These are phyloP conservation scores for Zosterops japonicus DNA, from an alignment of 2,113 vertebrate species.

Conservation along the genomic window DNA sequence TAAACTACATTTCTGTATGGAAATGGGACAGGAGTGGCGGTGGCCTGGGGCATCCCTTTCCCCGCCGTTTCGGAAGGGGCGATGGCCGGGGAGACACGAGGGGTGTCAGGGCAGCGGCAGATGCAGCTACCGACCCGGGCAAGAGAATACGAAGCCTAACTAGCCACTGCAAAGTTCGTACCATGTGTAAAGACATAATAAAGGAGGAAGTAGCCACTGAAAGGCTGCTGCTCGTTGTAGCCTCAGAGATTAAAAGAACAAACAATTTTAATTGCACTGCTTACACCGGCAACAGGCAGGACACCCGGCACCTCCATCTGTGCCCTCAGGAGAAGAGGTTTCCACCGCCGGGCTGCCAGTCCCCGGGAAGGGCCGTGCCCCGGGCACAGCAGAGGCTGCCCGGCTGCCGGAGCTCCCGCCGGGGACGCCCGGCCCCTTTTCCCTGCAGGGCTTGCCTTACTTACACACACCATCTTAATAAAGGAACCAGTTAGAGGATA, in stretches of 20 bases:
- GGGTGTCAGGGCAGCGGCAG: not conserved
- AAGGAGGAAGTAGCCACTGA: not conserved
- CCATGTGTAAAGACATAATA: not conserved
- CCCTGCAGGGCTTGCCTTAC: not conserved
- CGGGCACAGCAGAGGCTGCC: not conserved
- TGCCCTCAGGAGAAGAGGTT: not conserved
- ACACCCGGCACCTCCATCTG: not conserved
- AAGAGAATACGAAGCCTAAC: not conserved
- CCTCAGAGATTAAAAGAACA: not conserved
- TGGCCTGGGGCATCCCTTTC: not conserved
- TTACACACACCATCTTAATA: not conserved
- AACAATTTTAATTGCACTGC: not conserved
- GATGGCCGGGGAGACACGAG: not conserved
- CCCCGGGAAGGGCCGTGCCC: fast-evolving
- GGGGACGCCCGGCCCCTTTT: not conserved
- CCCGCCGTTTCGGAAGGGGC: not conserved
- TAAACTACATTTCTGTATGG: not conserved
- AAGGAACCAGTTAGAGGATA: not conserved
- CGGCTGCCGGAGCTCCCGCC: not conserved
- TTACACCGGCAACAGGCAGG: not conserved
- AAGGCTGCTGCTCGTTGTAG: not conserved
- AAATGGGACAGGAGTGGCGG: not conserved
- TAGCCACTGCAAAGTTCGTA: too few species aligned
- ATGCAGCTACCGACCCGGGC: not conserved
- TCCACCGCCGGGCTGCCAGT: not conserved